Evolutionary conservation across 1,140 invertebrate species (phyloP).

Genomic region (Oscheius sp.): DNA sequence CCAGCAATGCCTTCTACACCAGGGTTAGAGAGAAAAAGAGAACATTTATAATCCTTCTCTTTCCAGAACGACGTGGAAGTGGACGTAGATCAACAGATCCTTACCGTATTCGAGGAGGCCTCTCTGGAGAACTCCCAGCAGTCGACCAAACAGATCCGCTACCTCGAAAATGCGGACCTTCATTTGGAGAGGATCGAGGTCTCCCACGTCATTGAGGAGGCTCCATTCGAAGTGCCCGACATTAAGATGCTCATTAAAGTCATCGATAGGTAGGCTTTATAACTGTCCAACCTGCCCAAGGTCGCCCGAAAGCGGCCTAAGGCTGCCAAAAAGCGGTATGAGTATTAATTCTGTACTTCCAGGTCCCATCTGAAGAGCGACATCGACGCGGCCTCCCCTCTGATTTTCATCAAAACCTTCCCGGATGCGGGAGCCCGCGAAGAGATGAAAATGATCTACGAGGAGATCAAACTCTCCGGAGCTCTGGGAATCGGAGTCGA

Average conservation of each 20-base stretch:
- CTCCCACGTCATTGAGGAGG: neutral
- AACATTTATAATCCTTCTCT: conserved; percentile 8
- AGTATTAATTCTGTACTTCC: neutral
- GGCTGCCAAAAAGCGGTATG: too few species aligned
- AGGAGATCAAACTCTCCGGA: neutral
- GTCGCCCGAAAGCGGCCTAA: too few species aligned
- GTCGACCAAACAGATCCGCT: conserved; percentile 40
- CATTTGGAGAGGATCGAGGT: conserved; percentile 42
- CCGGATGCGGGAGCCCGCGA: neutral
- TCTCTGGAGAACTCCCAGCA: conserved; percentile 13
- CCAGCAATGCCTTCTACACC: neutral
- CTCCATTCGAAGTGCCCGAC: neutral
- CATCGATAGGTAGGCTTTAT: conserved; percentile 1
- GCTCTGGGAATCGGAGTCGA: neutral
- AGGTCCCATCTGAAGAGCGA: neutral
- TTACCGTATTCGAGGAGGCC: conserved; percentile 8
- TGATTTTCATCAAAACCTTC: neutral
- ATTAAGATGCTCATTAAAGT: neutral
- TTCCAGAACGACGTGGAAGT: conserved; percentile 37
- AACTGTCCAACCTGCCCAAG: too few species aligned
- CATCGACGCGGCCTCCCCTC: neutral
- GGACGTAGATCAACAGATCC: conserved; percentile 23
- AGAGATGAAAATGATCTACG: conserved; percentile 3
- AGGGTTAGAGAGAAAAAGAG: neutral
- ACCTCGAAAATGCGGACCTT: conserved; percentile 43